Percentiles rank a stretch among this genome's conserved stretches.
These are phyloP conservation scores for Chrysotoxum bicinctum DNA, from an alignment of 2,888 invertebrate genomes.

Conservation along the genomic window DNA sequence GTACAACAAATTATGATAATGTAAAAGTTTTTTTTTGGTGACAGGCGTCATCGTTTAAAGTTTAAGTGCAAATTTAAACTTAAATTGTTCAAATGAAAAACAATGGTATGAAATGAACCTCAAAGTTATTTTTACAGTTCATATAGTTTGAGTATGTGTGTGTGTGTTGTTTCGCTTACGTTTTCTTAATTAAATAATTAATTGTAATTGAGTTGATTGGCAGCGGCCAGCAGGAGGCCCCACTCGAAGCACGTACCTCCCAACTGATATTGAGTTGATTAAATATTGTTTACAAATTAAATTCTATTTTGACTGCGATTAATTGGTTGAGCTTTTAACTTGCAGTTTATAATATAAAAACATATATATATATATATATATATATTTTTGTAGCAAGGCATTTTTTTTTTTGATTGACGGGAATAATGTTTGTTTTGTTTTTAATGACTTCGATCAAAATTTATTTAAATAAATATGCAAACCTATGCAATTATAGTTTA, in stretches of 20 bases:
- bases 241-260: slow-evolving; percentile 13
- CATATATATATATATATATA: background rate
- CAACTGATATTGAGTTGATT: slow-evolving; percentile 40
- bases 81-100: slow-evolving; percentile 48
- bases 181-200: slow-evolving; percentile 64
- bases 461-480: background rate
- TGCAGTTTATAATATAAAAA: background rate
- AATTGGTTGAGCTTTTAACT: slow-evolving; percentile 6
- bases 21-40: slow-evolving; percentile 32
- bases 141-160: background rate
- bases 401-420: background rate
- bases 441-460: background rate
- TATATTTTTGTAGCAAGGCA: background rate
- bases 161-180: slow-evolving; percentile 31
- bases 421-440: background rate
- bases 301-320: slow-evolving; percentile 49
- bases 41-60: slow-evolving; percentile 28
- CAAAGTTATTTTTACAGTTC: slow-evolving; percentile 24
- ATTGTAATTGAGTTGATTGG: slow-evolving; percentile 63
- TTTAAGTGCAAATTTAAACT: slow-evolving; percentile 25
- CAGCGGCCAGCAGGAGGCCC: slow-evolving; percentile 37
- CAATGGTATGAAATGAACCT: slow-evolving; percentile 14
- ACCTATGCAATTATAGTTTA: background rate
- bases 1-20: slow-evolving; percentile 42
- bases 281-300: slow-evolving; percentile 49